phyloP scores from a whole-genome alignment of 35 echinoderm and acorn worm species.

The Anneissia japonica region DNA sequence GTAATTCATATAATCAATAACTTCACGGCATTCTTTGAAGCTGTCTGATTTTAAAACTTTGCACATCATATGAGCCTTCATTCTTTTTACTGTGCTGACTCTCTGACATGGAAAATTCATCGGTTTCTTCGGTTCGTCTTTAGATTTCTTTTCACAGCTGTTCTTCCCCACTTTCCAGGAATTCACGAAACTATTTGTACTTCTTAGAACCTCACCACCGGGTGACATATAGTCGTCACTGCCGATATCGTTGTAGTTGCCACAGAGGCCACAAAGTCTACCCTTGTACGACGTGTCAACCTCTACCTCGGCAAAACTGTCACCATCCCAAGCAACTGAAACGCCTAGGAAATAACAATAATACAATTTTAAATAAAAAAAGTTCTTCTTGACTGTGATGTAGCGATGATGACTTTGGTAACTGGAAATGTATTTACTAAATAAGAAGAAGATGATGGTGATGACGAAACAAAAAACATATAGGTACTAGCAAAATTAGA shows the following conservation, averaged over 20 bases:
- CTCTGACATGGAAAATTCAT: not conserved
- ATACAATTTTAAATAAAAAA: not conserved
- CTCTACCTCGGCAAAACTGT: conserved; percentile 78
- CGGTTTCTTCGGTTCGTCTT: not conserved
- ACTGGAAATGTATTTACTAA: not conserved
- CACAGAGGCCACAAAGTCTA: conserved; percentile 85
- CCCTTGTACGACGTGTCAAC: conserved; percentile 61
- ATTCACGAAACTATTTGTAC: not conserved
- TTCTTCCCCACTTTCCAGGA: not conserved
- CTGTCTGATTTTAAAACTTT: conserved; percentile 8
- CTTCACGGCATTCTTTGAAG: conserved; percentile 1
- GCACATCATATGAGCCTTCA: conserved; percentile 3
- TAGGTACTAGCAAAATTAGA: not conserved
- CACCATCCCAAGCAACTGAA: conserved; percentile 82
- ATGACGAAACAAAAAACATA: not conserved
- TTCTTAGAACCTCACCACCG: not conserved
- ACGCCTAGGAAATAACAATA: conserved; percentile 44
- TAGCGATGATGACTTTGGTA: not conserved
- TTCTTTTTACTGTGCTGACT: not conserved
- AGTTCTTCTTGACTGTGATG: not conserved
- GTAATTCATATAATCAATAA: not conserved
- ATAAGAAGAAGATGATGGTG: not conserved
- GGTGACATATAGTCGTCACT: conserved; percentile 48
- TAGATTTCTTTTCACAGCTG: not conserved
- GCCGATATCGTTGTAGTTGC: conserved; percentile 72